Base-by-base conservation (phyloP, 2,797 vertebrate genomes). In the Cuculus canorus region DNA sequence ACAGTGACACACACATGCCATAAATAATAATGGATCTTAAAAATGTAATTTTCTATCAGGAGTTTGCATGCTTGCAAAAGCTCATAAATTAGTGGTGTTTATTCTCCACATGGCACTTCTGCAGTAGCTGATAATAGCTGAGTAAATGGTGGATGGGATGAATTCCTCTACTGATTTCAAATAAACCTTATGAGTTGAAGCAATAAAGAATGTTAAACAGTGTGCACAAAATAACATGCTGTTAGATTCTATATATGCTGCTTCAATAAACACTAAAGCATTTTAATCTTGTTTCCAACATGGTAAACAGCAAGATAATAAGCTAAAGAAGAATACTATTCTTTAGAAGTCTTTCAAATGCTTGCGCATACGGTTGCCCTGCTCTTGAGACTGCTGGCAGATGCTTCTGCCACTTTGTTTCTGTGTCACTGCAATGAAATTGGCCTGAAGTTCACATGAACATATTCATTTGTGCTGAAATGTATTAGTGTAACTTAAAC, bases 221-320 rank as follows among this genome's bases (percentile, higher is more conserved):
- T 73, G 91, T 81, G 93, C 69, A 27, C 71, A 88, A 81, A 91
- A 96, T 96, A 97, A 96, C 93, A 88, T 91, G 95, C 96, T 95
- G 95, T 96, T 97, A 97, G 84, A 82, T 94, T 79, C 82, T 65
- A 39, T 96, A 94, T 95, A 97, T 86, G 78, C 94, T 96, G 97
- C 96, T 95, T 95, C 97, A 96, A 96, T 97, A 96, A 97, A 94
- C 96, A 97, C 89, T 97, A 96, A 97, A 91, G 86, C 88, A 93
- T 96, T 97, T 96, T 96, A 96, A 96, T 97, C 93, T 97, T 82
- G 53, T 86, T 95, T 96, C 93, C 94, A 95, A 72, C 66, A 59
- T 79, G 91, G 84, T 94, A 95, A 97, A 96, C 82, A 95, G 94
- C 60, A 92, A 95, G 90, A 95, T 96, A 97, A 95, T 95, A 97